Conservation (phyloP, 64 coral and sea anemone genomes). For the Orbicella faveolata region DNA sequence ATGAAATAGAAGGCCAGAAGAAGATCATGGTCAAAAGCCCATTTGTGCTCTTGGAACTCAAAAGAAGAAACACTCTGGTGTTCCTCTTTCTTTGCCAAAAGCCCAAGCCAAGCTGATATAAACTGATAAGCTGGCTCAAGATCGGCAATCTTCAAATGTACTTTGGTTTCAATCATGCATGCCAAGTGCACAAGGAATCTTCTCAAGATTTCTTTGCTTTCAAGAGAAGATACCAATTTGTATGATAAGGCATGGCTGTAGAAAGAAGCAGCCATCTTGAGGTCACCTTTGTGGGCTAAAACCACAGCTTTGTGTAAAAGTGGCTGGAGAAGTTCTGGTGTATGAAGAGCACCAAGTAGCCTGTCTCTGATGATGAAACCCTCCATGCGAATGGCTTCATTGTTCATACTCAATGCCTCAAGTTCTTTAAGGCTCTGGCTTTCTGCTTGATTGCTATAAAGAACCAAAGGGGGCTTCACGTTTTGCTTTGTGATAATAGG, state of each 20-base stretch:
- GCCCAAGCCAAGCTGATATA: not conserved
- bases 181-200: conserved; percentile 13
- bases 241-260: conserved; percentile 33
- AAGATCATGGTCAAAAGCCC: conserved; percentile 52
- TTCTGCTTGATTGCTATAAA: conserved; percentile 52
- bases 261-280: not conserved
- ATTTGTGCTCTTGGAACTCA: not conserved
- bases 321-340: conserved; percentile 13
- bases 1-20: conserved; percentile 63
- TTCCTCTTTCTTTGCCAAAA: not conserved
- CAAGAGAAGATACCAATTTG: not conserved
- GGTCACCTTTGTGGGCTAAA: not conserved
- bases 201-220: conserved; percentile 4
- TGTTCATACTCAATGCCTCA: conserved; percentile 21
- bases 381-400: conserved; percentile 47
- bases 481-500: not conserved
- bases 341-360: conserved; percentile 32
- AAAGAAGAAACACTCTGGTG: not conserved
- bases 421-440: conserved; percentile 53
- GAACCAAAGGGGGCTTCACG: not conserved
- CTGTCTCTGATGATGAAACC: conserved; percentile 64
- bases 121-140: conserved; percentile 20
- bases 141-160: not conserved
- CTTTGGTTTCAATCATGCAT: conserved; percentile 26
- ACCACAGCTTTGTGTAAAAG: conserved; percentile 13